Evolutionary conservation across 2,888 invertebrate species (phyloP).

Genomic region (Pristionchus japonicus): DNA sequence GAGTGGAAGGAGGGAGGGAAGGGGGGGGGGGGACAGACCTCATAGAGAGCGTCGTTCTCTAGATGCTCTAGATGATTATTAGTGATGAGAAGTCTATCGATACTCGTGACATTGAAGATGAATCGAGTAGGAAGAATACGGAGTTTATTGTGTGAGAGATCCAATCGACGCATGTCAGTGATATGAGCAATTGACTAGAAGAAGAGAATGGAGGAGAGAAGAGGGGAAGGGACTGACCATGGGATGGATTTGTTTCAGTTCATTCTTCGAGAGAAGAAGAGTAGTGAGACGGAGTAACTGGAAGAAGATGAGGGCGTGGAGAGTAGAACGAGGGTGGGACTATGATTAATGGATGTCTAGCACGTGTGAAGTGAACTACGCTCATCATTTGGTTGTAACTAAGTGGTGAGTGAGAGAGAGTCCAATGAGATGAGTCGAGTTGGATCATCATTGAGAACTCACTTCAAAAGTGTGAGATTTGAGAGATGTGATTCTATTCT

Average conservation of each 20-base stretch:
- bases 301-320: too few species aligned
- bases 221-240: slow-evolving; percentile 50
- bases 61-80: slow-evolving; percentile 67
- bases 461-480: slow-evolving; percentile 50
- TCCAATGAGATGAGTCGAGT: neutral
- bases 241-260: slow-evolving; percentile 53
- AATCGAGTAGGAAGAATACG: slow-evolving; percentile 61
- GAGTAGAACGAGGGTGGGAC: neutral
- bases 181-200: slow-evolving; percentile 59
- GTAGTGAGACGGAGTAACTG: slow-evolving; percentile 35
- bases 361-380: neutral
- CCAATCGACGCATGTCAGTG: slow-evolving; percentile 80
- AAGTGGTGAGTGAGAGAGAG: neutral
- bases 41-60: slow-evolving; percentile 72
- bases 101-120: slow-evolving; percentile 79
- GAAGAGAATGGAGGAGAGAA: neutral
- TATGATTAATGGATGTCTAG: neutral
- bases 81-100: slow-evolving; percentile 78
- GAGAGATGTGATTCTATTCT: slow-evolving; percentile 51
- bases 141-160: slow-evolving; percentile 78
- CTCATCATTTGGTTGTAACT: neutral
- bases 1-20: neutral
- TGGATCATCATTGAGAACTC: neutral
- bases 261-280: slow-evolving; percentile 50
- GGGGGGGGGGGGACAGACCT: slow-evolving; percentile 75